Percentiles rank a stretch among this genome's conserved stretches.
These are phyloP conservation scores for Melanotus villosus DNA, from an alignment of 2,888 invertebrate species.

Conservation along the genomic window DNA sequence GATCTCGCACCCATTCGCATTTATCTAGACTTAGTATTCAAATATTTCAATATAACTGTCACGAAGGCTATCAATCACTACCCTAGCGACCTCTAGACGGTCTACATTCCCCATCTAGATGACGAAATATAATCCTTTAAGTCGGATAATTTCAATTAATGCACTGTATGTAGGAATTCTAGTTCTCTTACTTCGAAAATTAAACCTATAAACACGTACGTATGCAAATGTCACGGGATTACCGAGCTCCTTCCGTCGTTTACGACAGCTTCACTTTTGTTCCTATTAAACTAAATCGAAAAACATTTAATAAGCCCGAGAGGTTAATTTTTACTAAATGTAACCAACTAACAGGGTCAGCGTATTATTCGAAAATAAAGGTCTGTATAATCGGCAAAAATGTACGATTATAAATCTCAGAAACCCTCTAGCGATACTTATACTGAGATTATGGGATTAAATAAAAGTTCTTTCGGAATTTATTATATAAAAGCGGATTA, in stretches of 20 bases:
- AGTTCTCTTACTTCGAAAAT: constrained; percentile 8
- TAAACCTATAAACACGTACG: neutral
- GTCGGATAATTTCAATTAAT: constrained; percentile 30
- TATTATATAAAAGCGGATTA: too few relatives aligned
- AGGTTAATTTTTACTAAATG: too few relatives aligned
- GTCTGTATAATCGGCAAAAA: too few relatives aligned
- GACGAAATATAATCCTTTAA: constrained; percentile 28
- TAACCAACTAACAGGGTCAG: too few relatives aligned
- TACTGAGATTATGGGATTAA: too few relatives aligned
- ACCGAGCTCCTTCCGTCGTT: neutral
- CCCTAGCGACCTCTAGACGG: constrained; percentile 27
- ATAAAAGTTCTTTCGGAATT: too few relatives aligned
- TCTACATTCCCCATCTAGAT: constrained; percentile 16
- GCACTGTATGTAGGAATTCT: constrained; percentile 6
- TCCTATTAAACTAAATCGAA: too few relatives aligned
- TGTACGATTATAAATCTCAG: too few relatives aligned
- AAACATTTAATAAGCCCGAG: too few relatives aligned
- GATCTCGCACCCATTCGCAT: constrained; percentile 44
- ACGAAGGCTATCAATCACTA: constrained; percentile 49
- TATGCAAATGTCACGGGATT: neutral
- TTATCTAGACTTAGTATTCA: constrained; percentile 48
- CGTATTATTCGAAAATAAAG: too few relatives aligned
- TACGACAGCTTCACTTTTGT: too few relatives aligned
- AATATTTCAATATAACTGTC: constrained; percentile 53
- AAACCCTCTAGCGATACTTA: too few relatives aligned